phyloP scores from a whole-genome alignment of 2,888 invertebrate species.

The Erebia palarica region DNA sequence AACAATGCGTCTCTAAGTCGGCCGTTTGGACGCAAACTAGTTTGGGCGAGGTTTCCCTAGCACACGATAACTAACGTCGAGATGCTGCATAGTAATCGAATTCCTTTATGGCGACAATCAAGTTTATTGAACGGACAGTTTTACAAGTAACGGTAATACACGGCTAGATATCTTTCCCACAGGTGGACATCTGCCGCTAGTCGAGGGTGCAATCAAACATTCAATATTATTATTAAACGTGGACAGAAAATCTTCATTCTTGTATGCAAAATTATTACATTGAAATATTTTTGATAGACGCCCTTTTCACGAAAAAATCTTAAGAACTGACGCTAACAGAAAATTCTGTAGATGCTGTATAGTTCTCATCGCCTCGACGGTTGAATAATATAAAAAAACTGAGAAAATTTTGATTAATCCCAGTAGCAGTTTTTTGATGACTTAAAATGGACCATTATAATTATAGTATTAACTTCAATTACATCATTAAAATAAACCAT shows the following conservation, averaged over 20 bases:
- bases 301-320: background rate
- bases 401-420: too few relatives aligned
- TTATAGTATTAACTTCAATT: too few relatives aligned
- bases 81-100: constrained; percentile 75
- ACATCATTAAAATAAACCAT: too few relatives aligned
- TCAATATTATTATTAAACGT: constrained; percentile 17
- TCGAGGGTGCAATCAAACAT: background rate
- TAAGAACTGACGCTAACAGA: background rate
- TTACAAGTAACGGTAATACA: constrained; percentile 55
- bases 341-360: background rate
- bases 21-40: constrained; percentile 75
- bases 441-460: too few relatives aligned
- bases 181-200: constrained; percentile 34
- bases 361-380: background rate
- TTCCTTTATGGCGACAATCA: constrained; percentile 67
- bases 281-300: background rate
- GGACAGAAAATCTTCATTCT: background rate
- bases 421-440: too few relatives aligned
- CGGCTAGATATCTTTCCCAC: constrained; percentile 39
- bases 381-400: background rate
- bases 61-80: constrained; percentile 53
- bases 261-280: background rate
- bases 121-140: constrained; percentile 65
- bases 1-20: constrained; percentile 70
- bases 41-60: constrained; percentile 70